A percentile compares a stretch with the other conserved stretches of the same genome.
These are phyloP conservation scores for Drosophila equinoxialis DNA, from an alignment of 1,140 invertebrate genomes.

Conservation along the genomic window DNA sequence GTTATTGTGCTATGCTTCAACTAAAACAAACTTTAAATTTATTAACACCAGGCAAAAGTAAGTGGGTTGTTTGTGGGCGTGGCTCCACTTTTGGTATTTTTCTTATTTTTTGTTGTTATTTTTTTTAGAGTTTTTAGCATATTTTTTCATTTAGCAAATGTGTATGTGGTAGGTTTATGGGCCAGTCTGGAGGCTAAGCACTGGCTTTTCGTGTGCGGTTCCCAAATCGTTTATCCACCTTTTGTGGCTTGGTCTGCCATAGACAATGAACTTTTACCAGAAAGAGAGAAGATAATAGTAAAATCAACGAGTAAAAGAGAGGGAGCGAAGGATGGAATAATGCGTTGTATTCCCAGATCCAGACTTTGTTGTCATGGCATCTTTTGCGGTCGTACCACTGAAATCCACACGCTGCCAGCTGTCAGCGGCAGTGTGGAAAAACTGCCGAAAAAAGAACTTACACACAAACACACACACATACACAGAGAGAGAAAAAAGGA, in stretches of 20 bases:
- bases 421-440: conserved; percentile 65
- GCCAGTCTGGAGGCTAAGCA: conserved; percentile 47
- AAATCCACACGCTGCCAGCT: conserved; percentile 62
- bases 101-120: not conserved
- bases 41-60: conserved; percentile 68
- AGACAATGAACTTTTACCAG: conserved; percentile 56
- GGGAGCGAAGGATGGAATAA: not conserved
- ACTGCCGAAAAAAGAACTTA: conserved; percentile 31
- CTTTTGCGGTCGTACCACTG: conserved; percentile 54
- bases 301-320: not conserved
- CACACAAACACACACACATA: not conserved
- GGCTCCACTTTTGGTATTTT: conserved; percentile 1
- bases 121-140: conserved; percentile 55
- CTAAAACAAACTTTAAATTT: conserved; percentile 78
- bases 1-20: conserved; percentile 34
- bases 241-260: conserved; percentile 62
- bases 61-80: conserved; percentile 35
- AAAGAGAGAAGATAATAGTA: not conserved
- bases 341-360: conserved; percentile 7
- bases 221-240: conserved; percentile 72
- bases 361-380: conserved; percentile 47
- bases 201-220: conserved; percentile 45
- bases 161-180: conserved; percentile 28
- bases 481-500: not conserved
- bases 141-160: conserved; percentile 64